Evolutionary conservation across 2,113 vertebrate species (phyloP).

Genomic region (Ictalurus furcatus): DNA sequence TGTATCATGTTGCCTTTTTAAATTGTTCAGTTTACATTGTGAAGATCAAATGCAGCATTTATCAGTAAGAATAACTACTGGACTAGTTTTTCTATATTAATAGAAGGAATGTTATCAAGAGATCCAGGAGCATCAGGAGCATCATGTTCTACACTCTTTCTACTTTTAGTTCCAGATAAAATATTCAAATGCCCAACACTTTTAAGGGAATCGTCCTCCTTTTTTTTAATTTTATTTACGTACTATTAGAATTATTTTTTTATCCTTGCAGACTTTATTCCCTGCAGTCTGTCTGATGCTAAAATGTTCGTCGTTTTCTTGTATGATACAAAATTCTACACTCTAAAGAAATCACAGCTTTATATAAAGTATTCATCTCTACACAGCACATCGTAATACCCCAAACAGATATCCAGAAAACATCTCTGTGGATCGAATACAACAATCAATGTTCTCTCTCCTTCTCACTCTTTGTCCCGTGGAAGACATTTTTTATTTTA

Average conservation of each 20-base stretch:
- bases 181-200: background rate
- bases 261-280: background rate
- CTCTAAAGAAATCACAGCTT: background rate
- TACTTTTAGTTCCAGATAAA: background rate
- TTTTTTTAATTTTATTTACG: too few species aligned
- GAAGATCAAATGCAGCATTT: background rate
- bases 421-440: background rate
- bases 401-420: background rate
- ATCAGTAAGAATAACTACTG: background rate
- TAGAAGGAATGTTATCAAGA: background rate
- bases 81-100: background rate
- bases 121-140: background rate
- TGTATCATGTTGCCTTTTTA: too few species aligned
- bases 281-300: background rate
- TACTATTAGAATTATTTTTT: background rate
- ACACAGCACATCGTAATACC: background rate
- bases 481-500: background rate
- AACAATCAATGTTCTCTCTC: conserved; percentile 16
- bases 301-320: background rate
- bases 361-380: background rate
- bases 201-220: background rate
- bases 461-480: background rate
- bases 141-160: background rate
- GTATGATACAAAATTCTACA: background rate
- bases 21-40: background rate